Percentiles rank a stretch among this genome's conserved stretches.
phyloP scores from a whole-genome alignment of 2,113 vertebrate species.

The Antechinus flavipes region DNA sequence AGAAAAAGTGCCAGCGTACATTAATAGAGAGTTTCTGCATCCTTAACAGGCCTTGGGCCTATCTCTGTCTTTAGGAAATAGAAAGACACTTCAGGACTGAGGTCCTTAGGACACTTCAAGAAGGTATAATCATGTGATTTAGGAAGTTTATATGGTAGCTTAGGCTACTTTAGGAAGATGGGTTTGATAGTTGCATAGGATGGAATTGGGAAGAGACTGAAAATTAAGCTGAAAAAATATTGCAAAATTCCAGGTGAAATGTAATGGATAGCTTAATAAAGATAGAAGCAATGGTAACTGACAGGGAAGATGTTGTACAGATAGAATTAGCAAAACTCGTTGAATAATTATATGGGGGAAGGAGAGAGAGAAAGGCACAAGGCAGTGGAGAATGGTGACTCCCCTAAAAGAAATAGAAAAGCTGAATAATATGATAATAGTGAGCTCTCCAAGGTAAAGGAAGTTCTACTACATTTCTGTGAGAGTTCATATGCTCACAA shows the following conservation, averaged over 20 bases:
- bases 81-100: neutral
- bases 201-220: neutral
- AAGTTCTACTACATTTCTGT: neutral
- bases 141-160: neutral
- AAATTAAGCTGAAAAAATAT: neutral
- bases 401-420: neutral
- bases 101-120: neutral
- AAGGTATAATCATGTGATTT: neutral
- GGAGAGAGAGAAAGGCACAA: neutral
- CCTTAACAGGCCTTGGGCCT: neutral
- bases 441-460: neutral
- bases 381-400: neutral
- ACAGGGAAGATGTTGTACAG: neutral
- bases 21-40: neutral
- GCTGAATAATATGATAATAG: neutral
- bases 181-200: neutral
- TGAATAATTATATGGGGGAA: neutral
- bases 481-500: neutral
- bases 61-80: neutral
- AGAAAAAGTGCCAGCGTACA: neutral
- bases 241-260: neutral
- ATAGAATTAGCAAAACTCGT: neutral
- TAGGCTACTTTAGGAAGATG: neutral
- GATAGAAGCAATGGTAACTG: neutral
- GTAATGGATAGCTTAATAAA: neutral